Conservation (phyloP, 2,888 invertebrate genomes). For the Cryptocheilus praepositus region DNA sequence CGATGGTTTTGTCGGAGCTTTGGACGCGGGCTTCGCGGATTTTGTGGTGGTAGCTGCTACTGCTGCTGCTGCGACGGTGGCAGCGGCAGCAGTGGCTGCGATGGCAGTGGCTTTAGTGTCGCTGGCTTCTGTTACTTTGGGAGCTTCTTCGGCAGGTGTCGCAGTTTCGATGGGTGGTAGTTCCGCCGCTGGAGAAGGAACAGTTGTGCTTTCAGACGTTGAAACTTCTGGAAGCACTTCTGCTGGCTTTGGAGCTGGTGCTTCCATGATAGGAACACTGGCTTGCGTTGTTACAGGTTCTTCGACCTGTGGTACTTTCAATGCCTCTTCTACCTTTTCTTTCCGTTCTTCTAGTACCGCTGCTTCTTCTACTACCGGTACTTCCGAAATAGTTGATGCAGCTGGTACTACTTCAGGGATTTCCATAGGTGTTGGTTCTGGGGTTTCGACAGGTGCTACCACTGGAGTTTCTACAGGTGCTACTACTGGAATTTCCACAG, state of each 20-base stretch:
- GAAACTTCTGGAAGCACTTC: background rate
- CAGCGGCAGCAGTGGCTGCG: conserved; percentile 61
- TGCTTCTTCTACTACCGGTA: background rate
- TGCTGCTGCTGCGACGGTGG: conserved; percentile 52
- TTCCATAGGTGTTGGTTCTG: background rate
- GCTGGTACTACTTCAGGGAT: background rate
- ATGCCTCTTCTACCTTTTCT: no score
- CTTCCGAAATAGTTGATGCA: background rate
- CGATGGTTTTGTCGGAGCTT: conserved; percentile 26
- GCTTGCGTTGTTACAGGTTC: background rate
- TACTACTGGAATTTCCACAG: no score
- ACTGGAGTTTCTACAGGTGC: no score
- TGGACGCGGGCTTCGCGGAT: conserved; percentile 60
- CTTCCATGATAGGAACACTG: conserved; percentile 9
- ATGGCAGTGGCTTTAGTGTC: conserved; percentile 46
- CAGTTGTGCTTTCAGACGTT: conserved; percentile 3
- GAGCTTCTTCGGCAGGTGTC: conserved; percentile 17
- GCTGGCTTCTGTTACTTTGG: conserved; percentile 45
- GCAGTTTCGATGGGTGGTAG: conserved; percentile 19
- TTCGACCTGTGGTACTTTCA: background rate
- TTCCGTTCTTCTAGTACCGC: no score
- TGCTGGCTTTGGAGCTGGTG: background rate
- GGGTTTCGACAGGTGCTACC: background rate
- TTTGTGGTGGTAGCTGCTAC: conserved; percentile 64
- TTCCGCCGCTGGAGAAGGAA: background rate